These are phyloP conservation scores for Petrosia ficiformis DNA, from an alignment of 37 sponge, comb jelly and placozoan genomes.

Conservation along the genomic window DNA sequence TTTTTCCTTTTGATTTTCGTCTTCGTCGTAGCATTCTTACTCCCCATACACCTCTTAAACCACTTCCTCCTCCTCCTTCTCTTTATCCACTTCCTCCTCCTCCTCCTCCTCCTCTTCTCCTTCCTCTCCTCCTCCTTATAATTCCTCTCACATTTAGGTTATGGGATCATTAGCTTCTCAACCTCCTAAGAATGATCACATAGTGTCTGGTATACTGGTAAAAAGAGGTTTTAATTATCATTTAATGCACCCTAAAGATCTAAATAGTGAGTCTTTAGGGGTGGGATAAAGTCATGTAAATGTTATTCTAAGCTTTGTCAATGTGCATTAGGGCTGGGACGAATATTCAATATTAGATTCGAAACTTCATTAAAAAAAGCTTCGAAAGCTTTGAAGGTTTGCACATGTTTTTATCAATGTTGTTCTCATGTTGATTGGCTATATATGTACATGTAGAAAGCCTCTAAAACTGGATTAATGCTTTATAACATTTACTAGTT, in stretches of 20 bases:
- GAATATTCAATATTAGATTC: no score
- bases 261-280: slow-evolving; percentile 73
- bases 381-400: no score
- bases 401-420: no score
- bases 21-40: no score
- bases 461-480: no score
- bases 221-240: slow-evolving; percentile 97
- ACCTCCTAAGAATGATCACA: slow-evolving; percentile 60
- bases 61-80: no score
- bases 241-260: slow-evolving; percentile 87
- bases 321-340: background rate
- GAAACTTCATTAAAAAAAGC: no score
- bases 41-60: no score
- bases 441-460: background rate
- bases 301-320: background rate
- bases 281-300: background rate
- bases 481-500: background rate
- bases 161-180: slow-evolving; percentile 82
- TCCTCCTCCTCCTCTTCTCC: no score
- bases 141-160: slow-evolving; percentile 64
- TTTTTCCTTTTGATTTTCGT: no score
- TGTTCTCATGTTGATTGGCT: background rate
- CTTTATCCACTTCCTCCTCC: no score
- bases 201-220: slow-evolving; percentile 86
- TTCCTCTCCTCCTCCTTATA: no score